Percentiles rank a stretch among this genome's conserved stretches.
Conservation (phyloP, 2,888 invertebrate genomes). For the Nomada goodeniana region DNA sequence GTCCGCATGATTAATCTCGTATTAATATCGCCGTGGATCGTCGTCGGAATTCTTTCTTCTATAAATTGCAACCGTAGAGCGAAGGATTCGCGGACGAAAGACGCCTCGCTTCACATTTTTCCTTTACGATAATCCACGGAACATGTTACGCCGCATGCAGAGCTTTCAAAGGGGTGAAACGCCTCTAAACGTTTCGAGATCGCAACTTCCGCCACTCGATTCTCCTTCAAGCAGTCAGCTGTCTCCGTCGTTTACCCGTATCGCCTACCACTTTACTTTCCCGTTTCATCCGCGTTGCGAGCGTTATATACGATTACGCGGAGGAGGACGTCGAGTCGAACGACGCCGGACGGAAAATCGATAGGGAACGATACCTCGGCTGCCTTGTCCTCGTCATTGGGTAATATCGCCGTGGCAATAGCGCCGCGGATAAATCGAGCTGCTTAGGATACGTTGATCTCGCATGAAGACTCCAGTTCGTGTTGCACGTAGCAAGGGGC, state of each 20-base stretch:
- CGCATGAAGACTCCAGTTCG: not conserved
- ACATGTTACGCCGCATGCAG: not conserved
- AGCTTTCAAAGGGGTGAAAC: not conserved
- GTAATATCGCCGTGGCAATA: conserved; percentile 10
- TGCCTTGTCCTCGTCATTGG: conserved; percentile 6
- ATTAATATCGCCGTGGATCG: not conserved
- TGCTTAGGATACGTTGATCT: conserved; percentile 2
- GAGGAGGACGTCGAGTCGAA: conserved; percentile 57
- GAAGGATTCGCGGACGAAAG: not conserved
- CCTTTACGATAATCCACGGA: too few relatives aligned
- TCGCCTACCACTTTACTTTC: conserved; percentile 50
- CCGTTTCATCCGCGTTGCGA: conserved; percentile 53
- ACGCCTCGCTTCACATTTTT: too few relatives aligned
- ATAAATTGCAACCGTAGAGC: not conserved
- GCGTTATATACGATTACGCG: conserved; percentile 65
- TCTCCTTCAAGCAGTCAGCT: conserved; percentile 1
- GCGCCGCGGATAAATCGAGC: not conserved
- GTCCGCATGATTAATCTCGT: not conserved
- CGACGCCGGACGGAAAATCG: conserved; percentile 64
- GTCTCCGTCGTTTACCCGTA: conserved; percentile 27
- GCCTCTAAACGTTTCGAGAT: conserved; percentile 10
- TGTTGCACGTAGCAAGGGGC: not conserved
- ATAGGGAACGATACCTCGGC: conserved; percentile 65
- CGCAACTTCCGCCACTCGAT: conserved; percentile 51
- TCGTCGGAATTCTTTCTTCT: not conserved